phyloP scores from a whole-genome alignment of 2,888 invertebrate species.

The Sesia apiformis region DNA sequence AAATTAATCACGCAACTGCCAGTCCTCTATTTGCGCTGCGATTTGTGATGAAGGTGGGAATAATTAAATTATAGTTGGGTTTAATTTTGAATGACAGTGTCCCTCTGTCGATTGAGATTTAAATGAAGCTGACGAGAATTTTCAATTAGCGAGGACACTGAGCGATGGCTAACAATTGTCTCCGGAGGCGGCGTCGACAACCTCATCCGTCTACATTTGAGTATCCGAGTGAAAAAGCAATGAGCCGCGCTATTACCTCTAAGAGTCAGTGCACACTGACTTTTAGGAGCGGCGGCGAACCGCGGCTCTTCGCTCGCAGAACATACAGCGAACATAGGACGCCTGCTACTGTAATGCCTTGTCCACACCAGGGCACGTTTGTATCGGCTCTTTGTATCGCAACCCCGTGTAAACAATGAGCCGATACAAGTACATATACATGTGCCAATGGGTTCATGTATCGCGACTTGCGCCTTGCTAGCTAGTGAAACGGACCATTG shows the following conservation, averaged over 20 bases:
- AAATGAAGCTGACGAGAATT: slow-evolving; percentile 67
- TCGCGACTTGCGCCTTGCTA: too few relatives aligned
- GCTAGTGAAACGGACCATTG: too few relatives aligned
- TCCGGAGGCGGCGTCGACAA: slow-evolving; percentile 46
- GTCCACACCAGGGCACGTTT: too few relatives aligned
- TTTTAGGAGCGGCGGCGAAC: background rate
- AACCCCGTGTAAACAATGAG: too few relatives aligned
- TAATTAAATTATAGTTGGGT: slow-evolving; percentile 39
- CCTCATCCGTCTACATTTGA: slow-evolving; percentile 69
- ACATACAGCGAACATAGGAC: too few relatives aligned
- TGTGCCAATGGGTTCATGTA: too few relatives aligned
- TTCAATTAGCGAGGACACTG: slow-evolving; percentile 70
- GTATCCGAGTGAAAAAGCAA: slow-evolving; percentile 70
- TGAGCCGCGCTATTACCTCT: slow-evolving; percentile 65
- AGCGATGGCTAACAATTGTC: slow-evolving; percentile 69
- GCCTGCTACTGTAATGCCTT: too few relatives aligned
- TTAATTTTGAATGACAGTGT: slow-evolving; percentile 44
- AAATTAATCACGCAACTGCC: background rate
- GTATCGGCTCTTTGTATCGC: too few relatives aligned
- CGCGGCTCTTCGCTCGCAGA: too few relatives aligned
- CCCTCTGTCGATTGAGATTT: slow-evolving; percentile 57
- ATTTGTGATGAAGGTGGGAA: slow-evolving; percentile 28
- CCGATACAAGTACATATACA: too few relatives aligned
- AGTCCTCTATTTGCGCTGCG: slow-evolving; percentile 17
- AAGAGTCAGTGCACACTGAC: background rate